These are phyloP conservation scores for Drepana arcuata DNA, from an alignment of 1,140 invertebrate species.

Conservation along the genomic window DNA sequence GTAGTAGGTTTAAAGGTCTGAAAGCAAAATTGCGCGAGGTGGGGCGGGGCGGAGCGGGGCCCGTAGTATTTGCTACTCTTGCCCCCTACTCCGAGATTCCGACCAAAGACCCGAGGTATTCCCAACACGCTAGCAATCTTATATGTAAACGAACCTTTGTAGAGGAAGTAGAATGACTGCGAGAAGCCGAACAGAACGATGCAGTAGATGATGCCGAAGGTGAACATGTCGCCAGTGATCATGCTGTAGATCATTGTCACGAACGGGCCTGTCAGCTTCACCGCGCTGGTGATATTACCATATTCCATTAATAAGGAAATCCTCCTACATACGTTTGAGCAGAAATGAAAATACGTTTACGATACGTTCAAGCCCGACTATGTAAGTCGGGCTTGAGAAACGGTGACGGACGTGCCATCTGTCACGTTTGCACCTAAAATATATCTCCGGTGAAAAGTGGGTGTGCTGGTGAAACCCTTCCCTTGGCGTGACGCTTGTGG, in stretches of 20 bases:
- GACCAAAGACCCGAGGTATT: too few relatives aligned
- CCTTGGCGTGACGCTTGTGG: too few relatives aligned
- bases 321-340: background rate
- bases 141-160: conserved; percentile 80
- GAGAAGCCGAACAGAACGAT: conserved; percentile 96
- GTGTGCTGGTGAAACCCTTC: too few relatives aligned
- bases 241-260: conserved; percentile 99
- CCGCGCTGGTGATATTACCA: conserved; percentile 78
- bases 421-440: background rate
- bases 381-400: too few relatives aligned
- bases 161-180: conserved; percentile 97
- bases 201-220: conserved; percentile 96
- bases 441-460: too few relatives aligned
- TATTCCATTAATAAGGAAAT: background rate
- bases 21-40: too few relatives aligned
- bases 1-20: too few relatives aligned
- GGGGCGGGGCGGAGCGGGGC: too few relatives aligned
- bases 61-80: too few relatives aligned
- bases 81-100: too few relatives aligned
- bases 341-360: background rate
- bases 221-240: conserved; percentile 98
- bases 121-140: too few relatives aligned
- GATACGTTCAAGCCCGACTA: too few relatives aligned
- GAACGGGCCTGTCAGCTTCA: conserved; percentile 95
- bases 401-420: background rate